Evolutionary conservation across 2,888 invertebrate species (phyloP), one percentile per base, ranked within the genome.

Genomic region (Melolontha melolontha): DNA sequence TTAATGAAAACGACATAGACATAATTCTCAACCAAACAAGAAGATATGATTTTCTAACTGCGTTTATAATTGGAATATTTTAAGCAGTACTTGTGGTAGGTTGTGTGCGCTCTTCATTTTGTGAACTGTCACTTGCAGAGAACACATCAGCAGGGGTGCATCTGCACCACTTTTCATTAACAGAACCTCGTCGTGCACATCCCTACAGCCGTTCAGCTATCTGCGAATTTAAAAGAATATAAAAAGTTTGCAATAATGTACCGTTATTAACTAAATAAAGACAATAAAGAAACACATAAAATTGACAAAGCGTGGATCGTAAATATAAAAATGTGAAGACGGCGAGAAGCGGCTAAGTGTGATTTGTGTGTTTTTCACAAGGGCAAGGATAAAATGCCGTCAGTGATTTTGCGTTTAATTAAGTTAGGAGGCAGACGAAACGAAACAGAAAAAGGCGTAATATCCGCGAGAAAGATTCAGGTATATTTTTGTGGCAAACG

Each of bases 41-140:
- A 40, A 40, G 55, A 55, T 55, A 39, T 55, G 22, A 41, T 41
- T n/a, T 34, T 34, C 55, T 50, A 50, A 40, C 55, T 55, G 55
- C 41, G 55, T 27, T 49, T 52, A 64, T 73, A 74, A 74, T 73
- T 74, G 71, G 72, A 73, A 71, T 73, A 73, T 74, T 74, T 74
- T 72, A 72, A 68, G 71, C 66, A 72, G 73, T 70, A 69, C 73
- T 75, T 74, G 75, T 71, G 75, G 75, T 75, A 74, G 74, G 73
- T 74, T 73, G 67, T 70, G 74, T 71, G 72, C 72, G 71, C 73
- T 73, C 77, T 76, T 76, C 76, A 76, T 77, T 76, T 74, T 73
- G 73, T 68, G 73, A 73, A 72, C 76, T 76, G 77, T 77, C 77
- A 76, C 67, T 71, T 66, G 74, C 77, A 77, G 76, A 70, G 34